Percentiles rank a stretch among this genome's conserved stretches.
Evolutionary conservation across 2,113 vertebrate genomes (phyloP).

Genomic region (Gracilinanus agilis): DNA sequence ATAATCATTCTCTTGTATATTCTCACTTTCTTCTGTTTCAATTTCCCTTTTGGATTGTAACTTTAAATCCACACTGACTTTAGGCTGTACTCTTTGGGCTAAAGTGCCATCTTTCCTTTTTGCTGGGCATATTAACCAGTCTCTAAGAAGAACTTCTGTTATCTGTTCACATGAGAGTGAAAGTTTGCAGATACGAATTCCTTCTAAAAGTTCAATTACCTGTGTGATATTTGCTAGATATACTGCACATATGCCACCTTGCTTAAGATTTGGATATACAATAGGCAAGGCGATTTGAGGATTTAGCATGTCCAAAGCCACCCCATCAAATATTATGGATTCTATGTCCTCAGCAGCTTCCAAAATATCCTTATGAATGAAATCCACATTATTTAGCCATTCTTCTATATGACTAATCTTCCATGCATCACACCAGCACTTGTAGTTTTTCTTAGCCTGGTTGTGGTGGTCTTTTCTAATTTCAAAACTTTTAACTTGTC

Average conservation of each 20-base stretch:
- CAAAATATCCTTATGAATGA: constrained; percentile 88
- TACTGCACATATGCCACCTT: constrained; percentile 90
- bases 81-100: constrained; percentile 78
- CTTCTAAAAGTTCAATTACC: constrained; percentile 92
- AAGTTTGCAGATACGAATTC: constrained; percentile 84
- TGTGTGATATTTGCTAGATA: constrained; percentile 95
- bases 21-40: constrained; percentile 61
- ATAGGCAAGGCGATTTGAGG: constrained; percentile 90
- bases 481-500: constrained; percentile 92
- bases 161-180: constrained; percentile 90
- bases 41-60: constrained; percentile 66
- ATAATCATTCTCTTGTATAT: constrained; percentile 63
- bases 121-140: constrained; percentile 91
- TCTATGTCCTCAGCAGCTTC: constrained; percentile 84
- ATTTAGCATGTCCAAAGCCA: constrained; percentile 90
- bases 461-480: constrained; percentile 90
- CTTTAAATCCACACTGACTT: constrained; percentile 67
- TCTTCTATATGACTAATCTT: constrained; percentile 82
- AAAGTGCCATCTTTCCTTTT: constrained; percentile 85
- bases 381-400: constrained; percentile 94
- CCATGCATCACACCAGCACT: constrained; percentile 90
- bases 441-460: constrained; percentile 90
- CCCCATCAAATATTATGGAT: constrained; percentile 86
- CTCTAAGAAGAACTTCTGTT: constrained; percentile 88
- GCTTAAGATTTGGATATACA: constrained; percentile 87